Base-by-base conservation (phyloP, 2,113 vertebrate genomes). In the Stegostoma tigrinum region DNA sequence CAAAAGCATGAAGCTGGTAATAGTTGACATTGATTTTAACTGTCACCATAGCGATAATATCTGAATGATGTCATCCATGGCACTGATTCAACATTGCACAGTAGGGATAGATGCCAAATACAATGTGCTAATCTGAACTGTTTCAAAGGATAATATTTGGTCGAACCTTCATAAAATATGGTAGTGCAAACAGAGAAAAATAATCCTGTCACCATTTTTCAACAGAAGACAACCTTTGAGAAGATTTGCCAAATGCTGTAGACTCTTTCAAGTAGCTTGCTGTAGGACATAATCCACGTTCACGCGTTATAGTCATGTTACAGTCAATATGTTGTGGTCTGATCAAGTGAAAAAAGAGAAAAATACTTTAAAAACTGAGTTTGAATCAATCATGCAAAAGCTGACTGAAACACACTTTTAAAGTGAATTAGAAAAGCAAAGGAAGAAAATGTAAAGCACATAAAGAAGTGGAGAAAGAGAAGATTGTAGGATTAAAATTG, bases 21-120 rank as follows among this genome's bases (percentile, higher is more conserved):
- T 19, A 86, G 42, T 86, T 45, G 23, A 52, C 87, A 61, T 27
- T 0, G 87, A 90, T 27, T 61, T 55, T 61, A 61, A 55, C 23
- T 90, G 87, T 90, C 34, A 34, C 52, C 48, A 61, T 90, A 90
- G 87, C 64, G 87, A 90, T 90, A 90, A 61, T 61, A 90, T 90
- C 52, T 30, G 52, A 14, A 90, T 90, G 27, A 61, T 90, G 48
- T 90, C 87, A 90, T 90, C 27, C 61, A 24, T 90, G 52, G 52
- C 52, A 90, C 52, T 34, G 87, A 64, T 61, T 90, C 52, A 90
- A 61, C 30, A 90, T 61, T 61, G 87, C 48, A 90, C 87, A 34
- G 52, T 34, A 4, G 14, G 27, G 27, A 64, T 90, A 2, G 52
- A 30, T 90, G 52, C 52, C 87, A 90, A 90, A 90, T 61, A 48